A percentile compares a stretch with the other conserved stretches of the same genome.
Evolutionary conservation across 2,888 invertebrate genomes (phyloP).

Genomic region (Lasioglossum villosulum): DNA sequence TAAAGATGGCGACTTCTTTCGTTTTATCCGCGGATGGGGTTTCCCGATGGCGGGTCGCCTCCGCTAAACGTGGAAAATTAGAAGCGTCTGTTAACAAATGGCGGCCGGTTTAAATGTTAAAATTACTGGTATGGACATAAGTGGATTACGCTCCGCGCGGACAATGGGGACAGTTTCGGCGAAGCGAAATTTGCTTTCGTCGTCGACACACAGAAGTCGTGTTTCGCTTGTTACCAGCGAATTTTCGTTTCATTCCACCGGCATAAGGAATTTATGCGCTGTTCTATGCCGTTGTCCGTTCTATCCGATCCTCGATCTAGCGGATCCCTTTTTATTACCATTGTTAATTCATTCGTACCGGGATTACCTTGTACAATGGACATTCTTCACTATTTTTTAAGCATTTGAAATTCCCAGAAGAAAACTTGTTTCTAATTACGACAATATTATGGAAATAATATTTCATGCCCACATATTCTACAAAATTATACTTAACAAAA

Average conservation of each 20-base stretch:
- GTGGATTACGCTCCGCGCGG: constrained; percentile 9
- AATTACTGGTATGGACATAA: constrained; percentile 42
- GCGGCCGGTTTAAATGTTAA: constrained; percentile 55
- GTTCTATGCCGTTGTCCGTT: not conserved
- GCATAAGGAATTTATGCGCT: constrained; percentile 2
- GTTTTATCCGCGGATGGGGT: not conserved
- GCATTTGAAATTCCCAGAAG: not conserved
- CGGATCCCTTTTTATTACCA: not conserved
- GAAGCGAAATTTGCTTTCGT: constrained; percentile 38
- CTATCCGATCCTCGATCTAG: not conserved
- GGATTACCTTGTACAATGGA: not conserved
- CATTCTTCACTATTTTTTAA: not conserved
- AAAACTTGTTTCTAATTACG: not conserved
- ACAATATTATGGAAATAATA: no score
- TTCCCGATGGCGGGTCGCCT: constrained; percentile 4
- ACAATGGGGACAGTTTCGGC: constrained; percentile 26
- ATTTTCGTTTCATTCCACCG: constrained; percentile 32
- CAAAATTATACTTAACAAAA: no score
- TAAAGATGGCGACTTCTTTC: constrained; percentile 11
- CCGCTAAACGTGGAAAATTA: constrained; percentile 44
- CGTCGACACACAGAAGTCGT: constrained; percentile 29
- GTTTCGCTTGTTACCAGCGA: constrained; percentile 25
- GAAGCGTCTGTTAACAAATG: constrained; percentile 45
- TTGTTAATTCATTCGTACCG: not conserved
- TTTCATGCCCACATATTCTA: no score